Percentiles rank a stretch among this genome's conserved stretches.
Conservation (phyloP, 2,888 invertebrate species). For the Acrobasis suavella region DNA sequence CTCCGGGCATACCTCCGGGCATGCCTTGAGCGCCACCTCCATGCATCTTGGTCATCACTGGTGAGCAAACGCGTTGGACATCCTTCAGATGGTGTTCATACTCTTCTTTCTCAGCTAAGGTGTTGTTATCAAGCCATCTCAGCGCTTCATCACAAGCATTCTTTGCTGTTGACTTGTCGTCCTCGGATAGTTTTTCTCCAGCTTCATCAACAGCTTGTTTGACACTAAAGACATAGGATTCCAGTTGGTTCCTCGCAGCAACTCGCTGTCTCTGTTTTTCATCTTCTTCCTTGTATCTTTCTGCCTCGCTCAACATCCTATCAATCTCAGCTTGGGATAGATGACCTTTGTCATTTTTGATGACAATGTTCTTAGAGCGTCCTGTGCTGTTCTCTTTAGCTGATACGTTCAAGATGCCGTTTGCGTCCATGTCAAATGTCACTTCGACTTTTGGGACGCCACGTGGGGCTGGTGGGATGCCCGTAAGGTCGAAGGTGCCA, state of each 20-base stretch:
- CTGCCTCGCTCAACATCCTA: conserved; percentile 89
- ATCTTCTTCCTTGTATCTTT: conserved; percentile 88
- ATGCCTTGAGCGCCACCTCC: conserved; percentile 75
- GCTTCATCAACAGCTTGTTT: conserved; percentile 87
- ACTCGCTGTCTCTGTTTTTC: conserved; percentile 86
- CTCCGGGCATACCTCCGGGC: conserved; percentile 35
- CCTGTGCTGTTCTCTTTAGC: conserved; percentile 87
- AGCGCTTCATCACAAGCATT: conserved; percentile 83
- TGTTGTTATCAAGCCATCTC: conserved; percentile 87
- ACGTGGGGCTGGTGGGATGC: conserved; percentile 87
- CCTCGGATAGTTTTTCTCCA: conserved; percentile 81
- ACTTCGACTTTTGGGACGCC: conserved; percentile 87
- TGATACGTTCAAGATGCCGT: conserved; percentile 91
- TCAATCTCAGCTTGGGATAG: conserved; percentile 92
- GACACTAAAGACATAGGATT: conserved; percentile 86
- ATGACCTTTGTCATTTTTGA: conserved; percentile 91
- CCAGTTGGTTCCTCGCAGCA: conserved; percentile 87
- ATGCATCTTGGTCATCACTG: conserved; percentile 82
- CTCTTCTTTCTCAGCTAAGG: conserved; percentile 84
- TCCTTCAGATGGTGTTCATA: conserved; percentile 84
- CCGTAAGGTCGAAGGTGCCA: conserved; percentile 85
- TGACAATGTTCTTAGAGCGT: conserved; percentile 89
- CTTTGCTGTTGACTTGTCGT: conserved; percentile 82
- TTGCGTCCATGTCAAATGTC: conserved; percentile 89
- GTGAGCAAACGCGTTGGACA: conserved; percentile 81